A percentile compares a stretch with the other conserved stretches of the same genome.
These are phyloP conservation scores for Metopolophium dirhodum DNA, from an alignment of 1,140 invertebrate species.

Conservation along the genomic window DNA sequence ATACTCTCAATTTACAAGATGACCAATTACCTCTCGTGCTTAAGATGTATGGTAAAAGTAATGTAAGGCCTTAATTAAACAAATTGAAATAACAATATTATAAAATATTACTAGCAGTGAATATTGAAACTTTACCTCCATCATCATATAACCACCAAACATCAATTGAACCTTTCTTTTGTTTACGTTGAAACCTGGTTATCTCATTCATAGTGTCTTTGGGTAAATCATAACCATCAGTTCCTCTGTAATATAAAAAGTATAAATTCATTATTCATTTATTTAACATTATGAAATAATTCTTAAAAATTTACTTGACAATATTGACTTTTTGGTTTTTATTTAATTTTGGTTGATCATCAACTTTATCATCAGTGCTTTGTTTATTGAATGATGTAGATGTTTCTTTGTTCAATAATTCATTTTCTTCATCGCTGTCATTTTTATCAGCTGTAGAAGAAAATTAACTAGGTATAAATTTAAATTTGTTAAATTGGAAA, in stretches of 20 bases:
- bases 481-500: not conserved
- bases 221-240: conserved; percentile 55
- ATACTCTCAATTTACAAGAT: conserved; percentile 50
- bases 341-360: conserved; percentile 31
- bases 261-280: not conserved
- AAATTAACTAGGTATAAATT: not conserved
- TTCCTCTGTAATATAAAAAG: conserved; percentile 4
- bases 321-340: conserved; percentile 49
- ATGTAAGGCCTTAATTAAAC: conserved; percentile 40
- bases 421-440: conserved; percentile 47
- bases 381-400: not conserved
- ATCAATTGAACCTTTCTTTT: conserved; percentile 69
- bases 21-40: conserved; percentile 56
- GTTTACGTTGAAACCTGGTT: conserved; percentile 62
- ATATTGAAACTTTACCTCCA: conserved; percentile 64
- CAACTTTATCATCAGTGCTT: not conserved
- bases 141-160: conserved; percentile 80
- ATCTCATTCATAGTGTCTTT: conserved; percentile 53
- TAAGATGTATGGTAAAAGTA: conserved; percentile 55
- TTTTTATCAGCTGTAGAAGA: conserved; percentile 31
- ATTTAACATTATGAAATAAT: not conserved
- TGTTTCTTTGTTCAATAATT: conserved; percentile 29
- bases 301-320: conserved; percentile 40
- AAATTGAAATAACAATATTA: not conserved
- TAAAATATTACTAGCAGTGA: not conserved